Evolutionary conservation across 2,113 vertebrate species (phyloP).

Genomic region (Hiodon alosoides): DNA sequence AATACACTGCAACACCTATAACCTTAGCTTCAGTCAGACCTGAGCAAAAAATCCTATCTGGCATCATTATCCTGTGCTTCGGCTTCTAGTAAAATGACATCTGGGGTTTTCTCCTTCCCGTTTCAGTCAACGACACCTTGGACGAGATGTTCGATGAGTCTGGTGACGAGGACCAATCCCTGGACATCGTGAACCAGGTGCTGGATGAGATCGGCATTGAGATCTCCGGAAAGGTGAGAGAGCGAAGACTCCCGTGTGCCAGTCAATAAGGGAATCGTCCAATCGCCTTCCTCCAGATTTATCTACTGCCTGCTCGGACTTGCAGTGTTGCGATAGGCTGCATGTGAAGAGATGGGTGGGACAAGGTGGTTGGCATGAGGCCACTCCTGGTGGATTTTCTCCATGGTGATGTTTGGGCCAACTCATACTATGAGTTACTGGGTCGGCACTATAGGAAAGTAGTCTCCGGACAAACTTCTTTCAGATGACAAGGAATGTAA

Average conservation of each 20-base stretch:
- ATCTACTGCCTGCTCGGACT: too few relatives aligned
- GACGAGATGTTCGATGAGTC: constrained; percentile 84
- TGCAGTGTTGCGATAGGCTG: too few relatives aligned
- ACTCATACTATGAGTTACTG: too few relatives aligned
- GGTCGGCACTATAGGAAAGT: too few relatives aligned
- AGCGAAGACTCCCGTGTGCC: neutral
- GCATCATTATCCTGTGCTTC: too few relatives aligned
- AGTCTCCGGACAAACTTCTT: too few relatives aligned
- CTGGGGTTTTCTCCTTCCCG: neutral
- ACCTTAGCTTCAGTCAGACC: too few relatives aligned
- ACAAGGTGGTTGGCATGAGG: neutral
- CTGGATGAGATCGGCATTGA: constrained; percentile 88
- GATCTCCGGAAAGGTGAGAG: constrained; percentile 79
- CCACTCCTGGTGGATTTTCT: neutral
- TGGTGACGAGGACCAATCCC: constrained; percentile 82
- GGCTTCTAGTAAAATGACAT: neutral
- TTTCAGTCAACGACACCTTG: constrained; percentile 71
- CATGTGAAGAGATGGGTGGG: too few relatives aligned
- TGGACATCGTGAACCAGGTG: constrained; percentile 84
- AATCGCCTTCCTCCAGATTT: neutral
- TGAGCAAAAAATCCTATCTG: too few relatives aligned
- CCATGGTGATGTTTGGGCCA: neutral
- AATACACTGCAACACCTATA: too few relatives aligned
- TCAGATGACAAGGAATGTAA: too few relatives aligned
- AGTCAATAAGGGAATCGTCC: neutral